These are phyloP conservation scores for Chiloscyllium punctatum DNA, from an alignment of 2,797 vertebrate species.

Conservation along the genomic window DNA sequence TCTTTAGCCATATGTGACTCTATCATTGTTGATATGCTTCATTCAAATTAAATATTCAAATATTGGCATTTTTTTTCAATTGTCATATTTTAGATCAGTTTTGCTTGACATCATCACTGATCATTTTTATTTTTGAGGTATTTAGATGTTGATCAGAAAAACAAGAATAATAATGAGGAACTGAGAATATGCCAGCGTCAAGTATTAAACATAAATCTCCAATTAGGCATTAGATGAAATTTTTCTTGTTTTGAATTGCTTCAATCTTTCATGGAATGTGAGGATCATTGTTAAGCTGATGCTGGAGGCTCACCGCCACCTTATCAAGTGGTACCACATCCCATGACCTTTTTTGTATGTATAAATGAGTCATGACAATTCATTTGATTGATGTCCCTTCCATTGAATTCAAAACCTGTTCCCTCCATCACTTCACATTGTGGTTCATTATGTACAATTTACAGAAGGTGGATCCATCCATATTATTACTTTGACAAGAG, in stretches of 20 bases:
- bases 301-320: too few species aligned
- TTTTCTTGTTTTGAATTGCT: neutral
- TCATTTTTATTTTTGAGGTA: neutral
- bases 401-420: neutral
- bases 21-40: neutral
- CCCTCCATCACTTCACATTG: neutral
- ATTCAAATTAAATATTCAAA: slow-evolving; percentile 16
- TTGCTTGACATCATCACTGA: neutral
- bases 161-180: neutral
- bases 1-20: neutral
- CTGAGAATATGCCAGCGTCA: neutral
- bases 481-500: too few species aligned
- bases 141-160: neutral
- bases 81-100: neutral
- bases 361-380: neutral
- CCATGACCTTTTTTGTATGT: too few species aligned
- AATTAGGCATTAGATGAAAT: neutral
- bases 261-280: neutral
- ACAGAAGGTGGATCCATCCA: too few species aligned
- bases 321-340: too few species aligned
- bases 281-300: neutral
- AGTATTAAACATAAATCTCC: neutral
- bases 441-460: too few species aligned
- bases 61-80: neutral
- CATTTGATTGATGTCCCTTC: neutral